Conservation (phyloP, 2,113 vertebrate species). For the Centropus unirufus region DNA sequence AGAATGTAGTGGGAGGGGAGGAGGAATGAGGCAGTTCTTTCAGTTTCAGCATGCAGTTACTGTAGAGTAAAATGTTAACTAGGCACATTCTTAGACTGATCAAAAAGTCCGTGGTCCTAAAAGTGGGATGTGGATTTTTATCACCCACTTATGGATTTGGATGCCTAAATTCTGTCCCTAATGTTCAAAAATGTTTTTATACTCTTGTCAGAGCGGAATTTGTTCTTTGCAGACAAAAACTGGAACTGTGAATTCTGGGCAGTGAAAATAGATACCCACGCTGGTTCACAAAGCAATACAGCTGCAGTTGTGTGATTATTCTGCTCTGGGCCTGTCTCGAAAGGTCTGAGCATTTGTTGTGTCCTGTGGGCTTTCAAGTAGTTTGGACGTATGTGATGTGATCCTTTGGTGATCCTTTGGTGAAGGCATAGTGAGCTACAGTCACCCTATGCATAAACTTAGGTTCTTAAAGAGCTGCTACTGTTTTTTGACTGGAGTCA, state of each 20-base stretch:
- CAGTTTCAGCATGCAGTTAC: background rate
- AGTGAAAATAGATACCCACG: background rate
- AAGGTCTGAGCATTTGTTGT: background rate
- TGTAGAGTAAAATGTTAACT: background rate
- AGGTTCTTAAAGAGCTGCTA: background rate
- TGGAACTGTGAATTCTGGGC: background rate
- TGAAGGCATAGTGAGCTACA: background rate
- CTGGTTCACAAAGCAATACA: background rate
- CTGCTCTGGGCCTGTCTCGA: background rate
- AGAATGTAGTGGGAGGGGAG: background rate
- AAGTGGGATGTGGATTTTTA: background rate
- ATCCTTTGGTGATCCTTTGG: background rate
- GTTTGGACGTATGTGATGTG: background rate
- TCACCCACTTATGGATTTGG: background rate
- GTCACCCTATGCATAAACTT: background rate
- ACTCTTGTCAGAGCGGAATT: background rate
- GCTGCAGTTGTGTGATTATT: background rate
- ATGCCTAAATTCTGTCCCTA: background rate
- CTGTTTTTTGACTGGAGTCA: background rate
- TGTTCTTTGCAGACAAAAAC: background rate
- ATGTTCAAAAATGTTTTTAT: background rate
- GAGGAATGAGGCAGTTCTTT: background rate
- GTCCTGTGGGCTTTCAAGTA: background rate
- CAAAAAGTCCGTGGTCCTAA: background rate
- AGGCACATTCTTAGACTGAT: background rate